Base-by-base conservation (phyloP, 2,113 vertebrate species). In the Phalacrocorax brasilianus region DNA sequence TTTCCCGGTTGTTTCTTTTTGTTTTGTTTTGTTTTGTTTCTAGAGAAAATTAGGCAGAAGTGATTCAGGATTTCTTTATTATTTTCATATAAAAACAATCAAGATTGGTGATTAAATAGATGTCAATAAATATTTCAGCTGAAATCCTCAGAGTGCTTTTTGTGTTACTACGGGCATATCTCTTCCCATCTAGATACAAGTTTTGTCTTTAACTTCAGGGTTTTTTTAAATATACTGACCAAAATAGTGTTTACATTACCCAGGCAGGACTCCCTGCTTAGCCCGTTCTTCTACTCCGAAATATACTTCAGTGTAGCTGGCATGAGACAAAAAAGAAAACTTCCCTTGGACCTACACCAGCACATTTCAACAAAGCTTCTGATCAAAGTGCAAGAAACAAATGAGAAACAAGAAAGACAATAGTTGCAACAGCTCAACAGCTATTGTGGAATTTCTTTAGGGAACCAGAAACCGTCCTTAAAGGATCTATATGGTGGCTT, bases 151-250 rank as follows among this genome's bases (percentile, higher is more conserved):
- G 49, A 63, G 72, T 49, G 58, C 30, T 80, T 92, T 95, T 87
- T 85, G 20, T 68, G 87, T 86, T 72, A 61, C 73, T 58, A 35
- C 4, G 53, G 66, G 27, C 79, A 91, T 87, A 91, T 87, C 53
- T 91, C 68, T 92, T 68, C 49, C 35, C 65, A 65, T 84, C 62
- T 55, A 79, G 77, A 95, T 47, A 87, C 35, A 93, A 81, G 26
- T 87, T 89, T 86, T 75, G 70, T 63, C 73, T 95, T 86, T 82
- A 67, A 42, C 68, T 81, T 82, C 62, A 91, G 77, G 66, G 61
- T 85, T 93, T 97, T 97, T 97, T 86, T 92, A 92, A 92, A 91
- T 58, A 82, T 83, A n/a, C 45, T 92, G 92, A 90, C 84, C 81
- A 96, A 83, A 96, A 89, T 7, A 75, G 76, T 89, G 58, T 97